Evolutionary conservation across 1,140 invertebrate species (phyloP).

Genomic region (Tyrophagus putrescentiae): DNA sequence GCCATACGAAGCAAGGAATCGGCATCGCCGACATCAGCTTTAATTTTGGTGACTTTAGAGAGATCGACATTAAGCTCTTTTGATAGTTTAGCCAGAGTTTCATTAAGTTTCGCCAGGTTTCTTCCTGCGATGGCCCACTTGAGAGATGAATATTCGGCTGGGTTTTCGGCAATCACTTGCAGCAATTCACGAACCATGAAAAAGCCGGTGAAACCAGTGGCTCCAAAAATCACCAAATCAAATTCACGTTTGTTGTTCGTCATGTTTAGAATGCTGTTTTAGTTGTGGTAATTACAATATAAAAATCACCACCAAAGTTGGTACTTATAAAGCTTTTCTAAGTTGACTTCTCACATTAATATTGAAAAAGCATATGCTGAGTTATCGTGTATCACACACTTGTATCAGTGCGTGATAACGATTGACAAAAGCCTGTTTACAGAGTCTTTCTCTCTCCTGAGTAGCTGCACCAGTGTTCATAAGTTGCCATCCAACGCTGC

Average conservation of each 20-base stretch:
- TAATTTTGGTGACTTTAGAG: slow-evolving; percentile 42
- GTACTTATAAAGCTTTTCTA: too few relatives aligned
- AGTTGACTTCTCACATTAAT: too few relatives aligned
- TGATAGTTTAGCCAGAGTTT: slow-evolving; percentile 42
- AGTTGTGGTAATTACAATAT: too few relatives aligned
- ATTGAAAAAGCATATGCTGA: too few relatives aligned
- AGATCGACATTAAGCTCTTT: slow-evolving; percentile 22
- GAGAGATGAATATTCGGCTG: slow-evolving; percentile 28
- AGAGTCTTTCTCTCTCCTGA: too few relatives aligned
- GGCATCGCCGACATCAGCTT: slow-evolving; percentile 58
- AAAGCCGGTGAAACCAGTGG: slow-evolving; percentile 65
- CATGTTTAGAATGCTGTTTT: too few relatives aligned
- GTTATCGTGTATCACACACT: too few relatives aligned
- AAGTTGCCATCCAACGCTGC: too few relatives aligned
- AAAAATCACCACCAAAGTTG: too few relatives aligned
- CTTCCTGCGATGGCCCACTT: slow-evolving; percentile 57
- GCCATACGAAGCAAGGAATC: slow-evolving; percentile 59
- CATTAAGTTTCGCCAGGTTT: slow-evolving; percentile 50
- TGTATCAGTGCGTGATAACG: too few relatives aligned
- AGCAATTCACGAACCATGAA: slow-evolving; percentile 36
- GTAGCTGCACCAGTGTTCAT: too few relatives aligned
- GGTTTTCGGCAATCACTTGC: slow-evolving; percentile 17
- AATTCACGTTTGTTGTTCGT: slow-evolving; percentile 8
- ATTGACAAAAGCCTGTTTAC: too few relatives aligned
- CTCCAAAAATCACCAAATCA: slow-evolving; percentile 70